Conservation (phyloP, 1,140 invertebrate species). For the Lucilia sericata region DNA sequence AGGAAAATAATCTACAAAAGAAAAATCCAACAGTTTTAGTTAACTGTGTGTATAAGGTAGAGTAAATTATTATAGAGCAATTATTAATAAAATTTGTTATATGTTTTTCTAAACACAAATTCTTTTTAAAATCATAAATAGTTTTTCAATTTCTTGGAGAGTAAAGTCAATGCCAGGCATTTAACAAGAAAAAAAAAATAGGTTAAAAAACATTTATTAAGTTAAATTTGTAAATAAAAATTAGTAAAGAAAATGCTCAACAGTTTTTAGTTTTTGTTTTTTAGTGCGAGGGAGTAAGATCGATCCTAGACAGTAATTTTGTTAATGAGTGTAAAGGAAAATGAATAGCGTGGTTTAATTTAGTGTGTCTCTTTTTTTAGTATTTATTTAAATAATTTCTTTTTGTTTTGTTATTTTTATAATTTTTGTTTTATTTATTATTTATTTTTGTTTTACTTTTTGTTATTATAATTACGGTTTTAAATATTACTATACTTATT, state of each 20-base stretch:
- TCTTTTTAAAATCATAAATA: not conserved
- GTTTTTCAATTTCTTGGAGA: not conserved
- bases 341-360: not conserved
- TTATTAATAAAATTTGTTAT: too few species aligned
- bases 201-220: not conserved
- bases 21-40: not conserved
- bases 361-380: not conserved
- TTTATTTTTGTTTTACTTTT: constrained; percentile 36
- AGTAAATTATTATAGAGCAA: not conserved
- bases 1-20: not conserved
- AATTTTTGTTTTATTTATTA: not conserved
- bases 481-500: constrained; percentile 50
- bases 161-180: not conserved
- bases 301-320: not conserved
- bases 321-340: not conserved
- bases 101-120: too few species aligned
- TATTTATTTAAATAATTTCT: constrained; percentile 1
- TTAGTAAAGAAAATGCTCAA: not conserved
- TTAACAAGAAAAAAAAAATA: not conserved
- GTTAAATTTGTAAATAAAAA: not conserved
- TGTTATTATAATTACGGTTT: constrained; percentile 48
- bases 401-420: not conserved
- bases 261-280: not conserved
- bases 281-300: not conserved
- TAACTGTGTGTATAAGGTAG: not conserved